Percentiles rank a stretch among this genome's conserved stretches.
Evolutionary conservation across 1,140 invertebrate genomes (phyloP).

Genomic region (Helicoverpa zea): DNA sequence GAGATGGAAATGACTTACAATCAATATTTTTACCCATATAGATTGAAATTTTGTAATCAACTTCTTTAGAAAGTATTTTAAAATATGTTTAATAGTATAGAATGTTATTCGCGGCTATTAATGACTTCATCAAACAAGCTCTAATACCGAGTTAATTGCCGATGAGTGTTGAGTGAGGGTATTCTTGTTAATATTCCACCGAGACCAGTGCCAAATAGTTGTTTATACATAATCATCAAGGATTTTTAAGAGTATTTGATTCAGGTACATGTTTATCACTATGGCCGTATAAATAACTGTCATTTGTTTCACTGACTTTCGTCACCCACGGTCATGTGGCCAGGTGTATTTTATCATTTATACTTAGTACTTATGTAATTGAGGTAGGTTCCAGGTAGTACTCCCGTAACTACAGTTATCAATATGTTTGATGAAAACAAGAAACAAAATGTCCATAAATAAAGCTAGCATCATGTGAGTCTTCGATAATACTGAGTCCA

Average conservation of each 20-base stretch:
- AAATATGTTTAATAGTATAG: not conserved
- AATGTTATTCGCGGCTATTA: constrained; percentile 14
- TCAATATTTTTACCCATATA: too few relatives aligned
- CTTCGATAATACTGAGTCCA: not conserved
- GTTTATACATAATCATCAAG: constrained; percentile 74
- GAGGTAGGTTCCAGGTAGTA: not conserved
- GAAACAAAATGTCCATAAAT: constrained; percentile 19
- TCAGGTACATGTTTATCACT: constrained; percentile 50
- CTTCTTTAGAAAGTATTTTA: not conserved
- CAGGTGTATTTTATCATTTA: too few relatives aligned
- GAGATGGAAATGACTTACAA: too few relatives aligned
- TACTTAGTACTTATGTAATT: not conserved
- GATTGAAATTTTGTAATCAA: too few relatives aligned
- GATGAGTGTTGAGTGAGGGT: constrained; percentile 64
- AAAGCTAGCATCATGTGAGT: constrained; percentile 17
- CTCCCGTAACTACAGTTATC: not conserved
- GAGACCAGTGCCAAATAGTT: constrained; percentile 70
- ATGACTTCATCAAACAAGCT: constrained; percentile 58
- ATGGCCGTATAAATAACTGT: constrained; percentile 14
- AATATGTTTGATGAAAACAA: constrained; percentile 43
- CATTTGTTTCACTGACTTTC: not conserved
- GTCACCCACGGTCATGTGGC: not conserved
- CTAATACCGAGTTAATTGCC: constrained; percentile 56
- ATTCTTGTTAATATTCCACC: constrained; percentile 74
- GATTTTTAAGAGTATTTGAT: constrained; percentile 68